A percentile compares a stretch with the other conserved stretches of the same genome.
phyloP scores from a whole-genome alignment of 1,140 invertebrate genomes.

The Tetramorium parvispinum region DNA sequence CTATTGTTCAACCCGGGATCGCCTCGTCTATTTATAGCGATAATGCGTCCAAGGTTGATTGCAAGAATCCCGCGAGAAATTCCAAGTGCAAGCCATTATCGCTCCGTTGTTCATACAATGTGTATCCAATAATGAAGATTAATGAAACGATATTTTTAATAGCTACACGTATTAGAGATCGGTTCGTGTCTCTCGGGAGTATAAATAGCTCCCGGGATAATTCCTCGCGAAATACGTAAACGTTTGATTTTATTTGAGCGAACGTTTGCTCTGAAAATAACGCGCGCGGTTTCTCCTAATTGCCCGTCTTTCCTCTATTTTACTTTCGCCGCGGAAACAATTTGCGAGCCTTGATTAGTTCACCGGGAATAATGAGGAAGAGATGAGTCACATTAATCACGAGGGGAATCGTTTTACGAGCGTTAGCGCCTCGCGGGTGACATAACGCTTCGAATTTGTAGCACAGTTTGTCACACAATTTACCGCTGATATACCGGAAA shows the following conservation, averaged over 20 bases:
- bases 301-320: background rate
- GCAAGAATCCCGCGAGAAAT: conserved; percentile 9
- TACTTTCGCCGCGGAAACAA: background rate
- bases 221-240: background rate
- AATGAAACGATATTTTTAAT: background rate
- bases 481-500: background rate
- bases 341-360: background rate
- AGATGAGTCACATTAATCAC: background rate
- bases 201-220: background rate
- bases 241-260: background rate
- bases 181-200: too few relatives aligned
- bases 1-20: conserved; percentile 13
- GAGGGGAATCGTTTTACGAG: background rate
- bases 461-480: background rate
- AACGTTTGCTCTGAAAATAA: background rate
- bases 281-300: background rate
- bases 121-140: background rate
- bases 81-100: background rate
- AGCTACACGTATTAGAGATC: background rate
- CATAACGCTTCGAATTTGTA: background rate
- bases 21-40: background rate
- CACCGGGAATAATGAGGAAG: background rate
- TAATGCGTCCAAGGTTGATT: conserved; percentile 23
- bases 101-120: background rate
- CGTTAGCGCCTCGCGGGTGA: background rate